Percentiles rank a stretch among this genome's conserved stretches.
These are phyloP conservation scores for Reticulitermes speratus DNA, from an alignment of 1,140 invertebrate species.

Conservation along the genomic window DNA sequence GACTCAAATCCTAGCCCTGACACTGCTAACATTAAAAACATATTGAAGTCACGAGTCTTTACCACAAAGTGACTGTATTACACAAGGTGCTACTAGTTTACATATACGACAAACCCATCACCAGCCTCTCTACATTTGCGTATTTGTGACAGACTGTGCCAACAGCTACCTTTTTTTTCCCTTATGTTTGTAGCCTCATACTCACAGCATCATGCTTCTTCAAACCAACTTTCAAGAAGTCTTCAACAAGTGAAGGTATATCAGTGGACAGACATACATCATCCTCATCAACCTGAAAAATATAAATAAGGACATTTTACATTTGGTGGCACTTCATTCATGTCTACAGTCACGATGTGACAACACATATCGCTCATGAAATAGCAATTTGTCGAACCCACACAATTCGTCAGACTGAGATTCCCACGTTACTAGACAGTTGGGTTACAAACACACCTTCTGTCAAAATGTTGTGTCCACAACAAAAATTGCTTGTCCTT, in stretches of 20 bases:
- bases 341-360: too few species aligned
- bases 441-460: too few species aligned
- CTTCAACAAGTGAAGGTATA: slow-evolving; percentile 36
- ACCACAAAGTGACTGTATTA: neutral
- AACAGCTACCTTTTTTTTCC: neutral
- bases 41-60: neutral
- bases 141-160: neutral
- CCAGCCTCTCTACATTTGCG: neutral
- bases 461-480: too few species aligned
- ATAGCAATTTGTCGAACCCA: too few species aligned
- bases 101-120: neutral
- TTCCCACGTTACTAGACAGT: too few species aligned
- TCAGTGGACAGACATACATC: slow-evolving; percentile 36
- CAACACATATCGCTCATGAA: too few species aligned
- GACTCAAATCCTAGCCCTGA: too few species aligned
- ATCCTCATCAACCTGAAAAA: slow-evolving; percentile 38
- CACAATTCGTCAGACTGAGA: too few species aligned
- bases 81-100: neutral
- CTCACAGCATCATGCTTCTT: slow-evolving; percentile 29
- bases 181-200: neutral
- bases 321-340: too few species aligned
- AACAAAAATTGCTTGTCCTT: too few species aligned
- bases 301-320: neutral
- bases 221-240: slow-evolving; percentile 39
- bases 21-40: too few species aligned